phyloP scores from a whole-genome alignment of 2,888 invertebrate species.

The Eupithecia abbreviata region DNA sequence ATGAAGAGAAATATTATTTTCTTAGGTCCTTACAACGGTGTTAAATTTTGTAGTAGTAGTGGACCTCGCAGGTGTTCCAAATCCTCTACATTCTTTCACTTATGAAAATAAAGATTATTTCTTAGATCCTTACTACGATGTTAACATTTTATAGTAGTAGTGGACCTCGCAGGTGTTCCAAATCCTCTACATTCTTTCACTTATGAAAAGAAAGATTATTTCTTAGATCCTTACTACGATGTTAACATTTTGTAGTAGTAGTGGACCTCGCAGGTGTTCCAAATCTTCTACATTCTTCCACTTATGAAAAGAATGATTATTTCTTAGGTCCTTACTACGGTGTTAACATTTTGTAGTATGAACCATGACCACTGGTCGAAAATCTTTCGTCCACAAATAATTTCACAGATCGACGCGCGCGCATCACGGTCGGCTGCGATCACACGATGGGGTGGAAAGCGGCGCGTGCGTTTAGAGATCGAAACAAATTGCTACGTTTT shows the following conservation, averaged over 20 bases:
- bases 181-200: neutral
- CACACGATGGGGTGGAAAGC: conserved; percentile 53
- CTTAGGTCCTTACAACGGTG: neutral
- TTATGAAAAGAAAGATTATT: neutral
- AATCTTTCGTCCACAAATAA: conserved; percentile 16
- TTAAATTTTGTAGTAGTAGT: neutral
- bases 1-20: neutral
- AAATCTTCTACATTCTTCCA: no score
- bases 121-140: neutral
- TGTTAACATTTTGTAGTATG: no score
- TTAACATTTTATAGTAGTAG: no score
- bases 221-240: neutral
- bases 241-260: no score
- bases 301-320: no score
- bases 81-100: neutral
- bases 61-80: no score
- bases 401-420: conserved; percentile 14
- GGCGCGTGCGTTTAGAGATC: conserved; percentile 35
- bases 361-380: neutral
- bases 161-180: neutral
- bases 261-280: neutral
- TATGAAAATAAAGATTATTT: neutral
- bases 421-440: conserved; percentile 26
- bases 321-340: neutral
- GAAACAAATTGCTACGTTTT: conserved; percentile 34